Base-by-base conservation (phyloP, 2,113 vertebrate species). In the Ceuthmochares aereus region DNA sequence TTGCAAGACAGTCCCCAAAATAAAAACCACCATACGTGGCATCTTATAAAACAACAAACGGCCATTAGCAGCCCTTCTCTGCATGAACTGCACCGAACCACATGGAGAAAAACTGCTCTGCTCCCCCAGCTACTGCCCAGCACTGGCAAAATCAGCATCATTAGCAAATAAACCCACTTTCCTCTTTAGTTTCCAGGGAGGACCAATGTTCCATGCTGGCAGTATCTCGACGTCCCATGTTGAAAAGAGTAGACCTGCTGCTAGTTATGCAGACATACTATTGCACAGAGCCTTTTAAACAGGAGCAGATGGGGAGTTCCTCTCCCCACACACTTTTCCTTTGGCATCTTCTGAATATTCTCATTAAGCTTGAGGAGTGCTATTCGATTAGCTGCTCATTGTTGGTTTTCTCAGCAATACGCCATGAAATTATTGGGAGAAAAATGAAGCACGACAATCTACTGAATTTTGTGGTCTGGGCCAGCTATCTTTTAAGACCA, bases 161-260 rank as follows among this genome's bases (percentile, higher is more conserved):
- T 4, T 6, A 55, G 34, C 19, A 30, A 14, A 13, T 1, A 68
- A 68, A 23, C 19, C 32, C 20, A 23, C 4, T 25, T 6, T 7
- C 4, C 25, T 21, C 10, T 12, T 12, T 0, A 22, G 12, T 11
- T 63, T 6, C 62, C 54, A 69, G 67, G 59, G 13, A 91, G 74
- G 78, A 43, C 8, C 56, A 22, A 1, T 23, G 2, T 62, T 81
- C n/a, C 0, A 0, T 19, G 55, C 62, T 18, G 66, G 69, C 73
- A 76, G 60, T 9, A 60, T 29, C 72, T 32, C 10, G 52, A 45
- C 0, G 4, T 13, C 34, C 73, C 69, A 15, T 6, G 52, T 6
- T 52, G 79, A 67, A 58, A 72, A 63, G n/a, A 81, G 69, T 47
- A 68, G 54, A 56, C 12, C 26, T 37, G 52, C 45, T 29, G 34